A percentile compares a stretch with the other conserved stretches of the same genome.
These are phyloP conservation scores for Arctopsyche grandis DNA, from an alignment of 1,140 invertebrate species.

Conservation along the genomic window DNA sequence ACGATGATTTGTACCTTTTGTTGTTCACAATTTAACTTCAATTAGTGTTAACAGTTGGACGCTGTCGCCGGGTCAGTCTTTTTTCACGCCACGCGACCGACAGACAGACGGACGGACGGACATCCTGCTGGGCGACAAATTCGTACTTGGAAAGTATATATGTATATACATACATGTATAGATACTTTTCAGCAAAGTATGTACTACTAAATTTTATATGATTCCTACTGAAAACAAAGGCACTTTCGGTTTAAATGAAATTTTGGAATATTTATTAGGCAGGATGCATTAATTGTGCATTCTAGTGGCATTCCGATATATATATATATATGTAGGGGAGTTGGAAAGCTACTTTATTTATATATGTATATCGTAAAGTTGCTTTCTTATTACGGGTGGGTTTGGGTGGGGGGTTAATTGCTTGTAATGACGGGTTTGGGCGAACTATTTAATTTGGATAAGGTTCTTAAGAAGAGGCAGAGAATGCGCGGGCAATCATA, in stretches of 20 bases:
- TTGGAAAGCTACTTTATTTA: not conserved
- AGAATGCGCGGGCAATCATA: not conserved
- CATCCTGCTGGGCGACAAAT: too few relatives aligned
- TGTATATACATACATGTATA: not conserved
- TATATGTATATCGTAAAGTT: constrained; percentile 7
- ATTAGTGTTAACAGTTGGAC: constrained; percentile 44
- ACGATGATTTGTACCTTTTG: constrained; percentile 45
- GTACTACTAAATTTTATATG: too few relatives aligned
- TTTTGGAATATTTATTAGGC: too few relatives aligned
- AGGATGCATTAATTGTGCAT: too few relatives aligned
- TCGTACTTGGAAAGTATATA: not conserved
- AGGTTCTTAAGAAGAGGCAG: not conserved
- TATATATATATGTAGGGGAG: not conserved
- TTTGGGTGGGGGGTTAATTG: constrained; percentile 9
- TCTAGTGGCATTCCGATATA: not conserved
- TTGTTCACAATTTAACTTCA: constrained; percentile 44
- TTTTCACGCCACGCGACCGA: not conserved
- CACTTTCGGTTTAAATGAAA: too few relatives aligned
- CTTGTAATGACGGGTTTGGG: constrained; percentile 24
- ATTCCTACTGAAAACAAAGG: too few relatives aligned
- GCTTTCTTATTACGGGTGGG: not conserved
- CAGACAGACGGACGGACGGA: too few relatives aligned
- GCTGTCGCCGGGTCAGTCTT: constrained; percentile 4
- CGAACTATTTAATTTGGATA: constrained; percentile 32
- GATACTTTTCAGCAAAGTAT: too few relatives aligned